Base-by-base conservation (phyloP, 2,113 vertebrate genomes). In the Odocoileus virginianus region DNA sequence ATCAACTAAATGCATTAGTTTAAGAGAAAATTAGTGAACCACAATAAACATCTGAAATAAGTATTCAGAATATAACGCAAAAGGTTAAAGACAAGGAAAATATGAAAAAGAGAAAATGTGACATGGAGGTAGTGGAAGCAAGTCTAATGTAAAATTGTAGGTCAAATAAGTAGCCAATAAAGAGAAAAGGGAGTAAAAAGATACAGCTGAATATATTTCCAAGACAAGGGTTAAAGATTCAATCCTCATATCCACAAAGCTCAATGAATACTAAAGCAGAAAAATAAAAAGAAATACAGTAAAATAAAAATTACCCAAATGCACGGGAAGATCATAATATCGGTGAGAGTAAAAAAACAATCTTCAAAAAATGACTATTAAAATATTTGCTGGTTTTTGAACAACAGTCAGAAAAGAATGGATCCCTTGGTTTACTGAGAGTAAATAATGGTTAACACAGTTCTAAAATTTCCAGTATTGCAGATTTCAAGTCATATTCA, bases 281-380 rank as follows among this genome's bases (percentile, higher is more conserved):
- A 79, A 87, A 94, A 61, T 30, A 45, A 88, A 96, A 92, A 71
- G 4, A 87, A 71, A 93, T 58, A 76, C 10, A 95, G 30, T 50
- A 85, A 95, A 89, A 95, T 93, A 67, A 93, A 64, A 61, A 84
- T 78, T 91, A 91, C 10, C 7, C 78, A 96, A 95, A 78, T 88
- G 3, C 85, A 84, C 79, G 27, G 21, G 28, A 87, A 23, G 8
- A 40, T 94, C n/a, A 71, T 95, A 52, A 84, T 60, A 79, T 79
- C 6, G 19, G 23, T 10, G 50, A 91, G 19, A 60, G 4, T 86
- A 19, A 54, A 81, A 93, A 94, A 54, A 74, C 36, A 74, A 60
- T 45, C 7, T 89, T 81, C 43, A n/a, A 57, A 76, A 76, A 93
- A n/a, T n/a, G 21, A 43, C 54, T 61, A 94, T 91, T 79, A 57